Evolutionary conservation across 2,113 vertebrate genomes (phyloP), one percentile per base, ranked within the genome.

Genomic region (Scomber scombrus): DNA sequence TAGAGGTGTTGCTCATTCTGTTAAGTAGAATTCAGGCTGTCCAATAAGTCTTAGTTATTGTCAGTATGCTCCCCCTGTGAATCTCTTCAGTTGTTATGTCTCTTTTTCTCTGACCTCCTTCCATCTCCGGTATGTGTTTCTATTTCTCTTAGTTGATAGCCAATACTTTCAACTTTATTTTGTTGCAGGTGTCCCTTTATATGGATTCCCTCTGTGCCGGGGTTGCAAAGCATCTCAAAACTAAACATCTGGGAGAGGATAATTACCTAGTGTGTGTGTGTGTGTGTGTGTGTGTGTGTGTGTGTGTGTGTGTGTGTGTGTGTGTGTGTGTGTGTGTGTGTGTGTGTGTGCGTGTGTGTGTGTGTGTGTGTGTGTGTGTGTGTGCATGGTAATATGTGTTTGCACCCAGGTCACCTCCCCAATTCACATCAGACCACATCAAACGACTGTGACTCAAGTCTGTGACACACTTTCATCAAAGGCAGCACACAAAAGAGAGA

Each of bases 381-480:
- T 82, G 51, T 84, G 55, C 23, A 23, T 23, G 23, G 23, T 23
- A 23, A 23, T 23, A 23, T 78, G 66, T 79, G 58, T 72, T 78
- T 85, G 68, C 58, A 71, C 71, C 55, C 70, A 76, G 76, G 87
- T 86, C 78, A 77, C 73, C 81, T 76, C 78, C 66, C 71, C 67
- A 83, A 61, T 75, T 81, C 82, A 66, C 80, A 89, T 85, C 54
- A 71, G 69, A 63, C 70, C 77, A 84, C 86, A 86, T 90, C 89
- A 92, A 93, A 90, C 40, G 5, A 54, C 74, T 68, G 56, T 75
- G 79, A 81, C 84, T 81, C 80, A 50, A 84, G 79, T 78, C 84
- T 82, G 84, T 92, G 89, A 93, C 91, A 92, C 79, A 86, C 87
- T 92, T 93, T 91, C 85, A 90, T 93, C 88, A 89, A 89, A 92